Evolutionary conservation across 2,888 invertebrate genomes (phyloP).

Genomic region (Pachymerium ferrugineum): DNA sequence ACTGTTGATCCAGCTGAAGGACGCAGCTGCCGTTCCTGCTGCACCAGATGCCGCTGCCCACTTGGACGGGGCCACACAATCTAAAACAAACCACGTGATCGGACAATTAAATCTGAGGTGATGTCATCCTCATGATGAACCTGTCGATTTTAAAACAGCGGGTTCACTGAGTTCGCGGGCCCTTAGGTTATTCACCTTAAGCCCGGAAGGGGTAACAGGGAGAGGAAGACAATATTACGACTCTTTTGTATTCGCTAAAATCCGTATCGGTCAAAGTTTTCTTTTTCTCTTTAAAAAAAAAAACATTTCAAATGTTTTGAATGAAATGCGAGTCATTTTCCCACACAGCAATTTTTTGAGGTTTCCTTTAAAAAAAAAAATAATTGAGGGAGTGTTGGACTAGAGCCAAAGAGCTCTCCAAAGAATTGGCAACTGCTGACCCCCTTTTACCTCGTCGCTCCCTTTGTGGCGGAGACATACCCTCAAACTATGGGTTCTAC

Average conservation of each 20-base stretch:
- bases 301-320: neutral
- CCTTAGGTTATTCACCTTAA: neutral
- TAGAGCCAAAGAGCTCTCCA: neutral
- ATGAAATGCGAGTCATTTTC: constrained; percentile 21
- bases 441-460: neutral
- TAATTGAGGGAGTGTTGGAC: neutral
- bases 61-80: too few species aligned
- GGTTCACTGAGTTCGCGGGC: constrained; percentile 5
- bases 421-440: neutral
- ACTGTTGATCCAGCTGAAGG: constrained; percentile 7
- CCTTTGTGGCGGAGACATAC: too few species aligned
- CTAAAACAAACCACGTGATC: neutral
- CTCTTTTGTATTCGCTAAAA: neutral
- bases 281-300: too few species aligned
- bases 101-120: neutral
- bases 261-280: constrained; percentile 15
- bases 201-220: neutral
- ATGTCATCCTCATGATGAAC: neutral
- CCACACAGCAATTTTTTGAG: too few species aligned
- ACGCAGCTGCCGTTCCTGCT: neutral
- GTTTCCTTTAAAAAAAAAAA: too few species aligned
- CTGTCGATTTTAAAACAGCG: neutral
- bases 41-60: constrained; percentile 7
- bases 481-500: too few species aligned
- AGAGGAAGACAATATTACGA: constrained; percentile 16